Base-by-base conservation (phyloP, 2,113 vertebrate species). In the Chloroceryle aenea region DNA sequence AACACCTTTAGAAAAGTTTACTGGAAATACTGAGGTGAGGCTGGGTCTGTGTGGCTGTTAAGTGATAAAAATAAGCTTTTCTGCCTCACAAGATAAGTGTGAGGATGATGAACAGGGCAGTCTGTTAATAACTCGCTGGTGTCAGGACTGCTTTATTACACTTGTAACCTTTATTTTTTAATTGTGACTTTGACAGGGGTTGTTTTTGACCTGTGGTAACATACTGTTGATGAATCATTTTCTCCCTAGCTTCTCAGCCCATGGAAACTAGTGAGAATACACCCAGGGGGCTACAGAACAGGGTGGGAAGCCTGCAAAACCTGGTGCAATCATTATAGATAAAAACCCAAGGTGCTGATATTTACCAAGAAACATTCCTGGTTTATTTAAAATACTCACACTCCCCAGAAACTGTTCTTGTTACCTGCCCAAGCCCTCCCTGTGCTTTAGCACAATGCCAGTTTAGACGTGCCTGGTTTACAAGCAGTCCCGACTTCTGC, bases 281-380 rank as follows among this genome's bases (percentile, higher is more conserved):
- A 45, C 91, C 91, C 76, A 96, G 85, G 56, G 97, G 97, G 36
- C 94, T 97, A 62, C 97, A 98, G 80, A 98, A 95, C 80, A 97
- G 97, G 81, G 84, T 96, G 92, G 95, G 97, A 86, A 97, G 80
- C 71, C 96, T 98, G 59, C 97, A 98, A 43, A 98, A 93, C 80
- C 77, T 96, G 59, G 79, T 98, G 63, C 96, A 98, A 93, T 96
- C 95, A 4, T 92, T 96, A 67, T 96, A 98, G 75, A 42, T 95
- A 14, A 97, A 98, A 91, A 97, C 90, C 3, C 95, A 96, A 97
- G 98, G 97, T 98, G 94, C n/a, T 59, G 56, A 5, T 36, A 48
- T 72, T 77, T 52, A 69, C 8, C 3, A 13, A 48, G 38, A 85
- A 76, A 5, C 47, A 61, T 7, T 64, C 26, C 26, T 42, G 1